Conservation (phyloP, 1,140 invertebrate genomes). For the Trichonephila clavipes region DNA sequence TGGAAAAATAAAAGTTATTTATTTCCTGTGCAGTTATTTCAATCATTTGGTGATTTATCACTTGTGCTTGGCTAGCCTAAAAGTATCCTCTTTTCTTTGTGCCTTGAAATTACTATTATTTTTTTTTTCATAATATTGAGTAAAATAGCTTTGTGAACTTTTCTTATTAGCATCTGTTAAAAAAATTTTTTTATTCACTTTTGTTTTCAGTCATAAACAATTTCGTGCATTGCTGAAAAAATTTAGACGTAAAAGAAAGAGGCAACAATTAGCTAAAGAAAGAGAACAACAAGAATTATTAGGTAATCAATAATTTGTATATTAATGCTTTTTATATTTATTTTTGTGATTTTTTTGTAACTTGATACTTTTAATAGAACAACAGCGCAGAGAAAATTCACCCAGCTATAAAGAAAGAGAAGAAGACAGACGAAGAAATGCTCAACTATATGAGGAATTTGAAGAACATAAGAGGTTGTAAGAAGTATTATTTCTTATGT, state of each 20-base stretch:
- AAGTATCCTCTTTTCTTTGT: no score
- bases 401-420: slow-evolving; percentile 59
- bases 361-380: slow-evolving; percentile 41
- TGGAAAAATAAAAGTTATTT: no score
- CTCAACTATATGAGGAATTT: slow-evolving; percentile 69
- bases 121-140: no score
- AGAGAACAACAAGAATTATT: slow-evolving; percentile 46
- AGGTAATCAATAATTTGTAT: background rate
- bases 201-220: slow-evolving; percentile 67
- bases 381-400: slow-evolving; percentile 64
- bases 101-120: no score
- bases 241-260: slow-evolving; percentile 60
- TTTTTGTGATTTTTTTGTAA: background rate
- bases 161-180: no score
- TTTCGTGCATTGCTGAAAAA: slow-evolving; percentile 72
- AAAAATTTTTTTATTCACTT: background rate
- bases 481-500: no score
- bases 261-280: slow-evolving; percentile 56
- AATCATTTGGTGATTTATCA: no score
- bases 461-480: slow-evolving; percentile 60
- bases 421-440: slow-evolving; percentile 48
- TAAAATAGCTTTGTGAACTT: no score
- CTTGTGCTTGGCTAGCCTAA: no score
- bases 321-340: background rate
- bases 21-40: no score